These are phyloP conservation scores for Atrina japonica DNA, from an alignment of 2,888 invertebrate species.

Conservation along the genomic window DNA sequence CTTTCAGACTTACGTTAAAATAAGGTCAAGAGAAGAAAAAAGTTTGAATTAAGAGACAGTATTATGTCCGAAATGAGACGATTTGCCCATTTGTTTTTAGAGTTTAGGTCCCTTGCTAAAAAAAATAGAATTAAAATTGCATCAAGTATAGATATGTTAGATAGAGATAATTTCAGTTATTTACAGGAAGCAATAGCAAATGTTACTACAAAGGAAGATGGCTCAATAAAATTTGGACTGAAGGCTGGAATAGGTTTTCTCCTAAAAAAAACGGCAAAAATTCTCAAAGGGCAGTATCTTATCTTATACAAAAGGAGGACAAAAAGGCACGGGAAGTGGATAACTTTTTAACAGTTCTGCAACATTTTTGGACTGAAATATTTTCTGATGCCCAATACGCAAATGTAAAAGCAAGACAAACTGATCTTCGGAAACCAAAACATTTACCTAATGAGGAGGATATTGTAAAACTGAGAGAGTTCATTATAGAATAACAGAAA, in stretches of 20 bases:
- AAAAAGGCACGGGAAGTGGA: conserved; percentile 15
- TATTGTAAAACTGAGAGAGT: conserved; percentile 2
- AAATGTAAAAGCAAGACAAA: conserved; percentile 14
- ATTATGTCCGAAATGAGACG: conserved; percentile 18
- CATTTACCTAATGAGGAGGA: conserved; percentile 4
- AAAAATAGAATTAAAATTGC: not conserved
- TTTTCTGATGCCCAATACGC: conserved; percentile 9
- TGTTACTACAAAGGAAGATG: conserved; percentile 2
- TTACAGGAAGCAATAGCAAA: conserved; percentile 8
- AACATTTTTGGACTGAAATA: conserved; percentile 1
- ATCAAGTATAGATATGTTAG: conserved; percentile 12
- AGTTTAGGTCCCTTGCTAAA: not conserved
- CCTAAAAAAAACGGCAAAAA: too few species aligned
- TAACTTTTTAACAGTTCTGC: conserved; percentile 11
- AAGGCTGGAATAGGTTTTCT: too few species aligned
- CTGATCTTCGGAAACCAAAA: conserved; percentile 7
- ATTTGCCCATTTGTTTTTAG: conserved; percentile 9
- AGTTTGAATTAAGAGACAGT: conserved; percentile 12
- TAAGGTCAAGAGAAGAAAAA: not conserved
- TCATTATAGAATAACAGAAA: not conserved
- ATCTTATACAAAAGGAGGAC: conserved; percentile 1
- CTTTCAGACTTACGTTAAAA: conserved; percentile 5
- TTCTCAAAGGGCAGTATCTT: not conserved
- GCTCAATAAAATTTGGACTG: conserved; percentile 10
- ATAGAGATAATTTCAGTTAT: not conserved